Evolutionary conservation across 1,140 invertebrate genomes (phyloP), one percentile per base, ranked within the genome.

Genomic region (Episyrphus balteatus): DNA sequence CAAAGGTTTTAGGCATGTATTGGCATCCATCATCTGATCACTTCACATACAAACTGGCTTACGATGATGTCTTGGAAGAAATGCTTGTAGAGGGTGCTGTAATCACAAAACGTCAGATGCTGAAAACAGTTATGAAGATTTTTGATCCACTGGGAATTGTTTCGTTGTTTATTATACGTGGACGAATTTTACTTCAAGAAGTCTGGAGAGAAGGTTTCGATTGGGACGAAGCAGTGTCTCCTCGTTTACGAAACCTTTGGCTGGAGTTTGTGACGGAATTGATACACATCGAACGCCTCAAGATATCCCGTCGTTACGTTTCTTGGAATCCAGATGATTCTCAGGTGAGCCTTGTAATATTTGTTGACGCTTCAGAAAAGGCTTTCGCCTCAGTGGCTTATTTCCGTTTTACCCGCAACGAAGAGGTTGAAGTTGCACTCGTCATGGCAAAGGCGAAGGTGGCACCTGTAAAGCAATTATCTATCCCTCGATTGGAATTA

Each of bases 401-500:
- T 42, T 57, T n/a, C 3, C 15, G 40, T 15, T 18, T 13, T 26
- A 17, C 2, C 40, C 14, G n/a, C 12, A 13, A 42, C 15, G 34
- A 30, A 2, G 34, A 37, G 1, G 36, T 26, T 10, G 39, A 40
- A 32, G 26, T 41, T 13, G 26, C 18, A 7, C 8, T 13, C 9
- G 7, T 21, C 17, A 21, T 13, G 18, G 51, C 52, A n/a, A 70
- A 68, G 47, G 46, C 57, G 0, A 50, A 55, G 42, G 62, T 69
- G 1, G 55, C 69, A 0, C 67, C 66, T 8, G 5, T 67, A 9
- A 62, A 63, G 41, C 30, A 42, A 3, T 30, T 60, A 5, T 60
- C 61, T 2, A 61, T 70, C 17, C 69, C 70, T 0, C 46, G 63
- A n/a, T 46, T 72, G 2, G 69, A 73, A 46, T 48, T 72, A 1